Evolutionary conservation across 30 jellyfish, hydroid and myxozoan species (phyloP).

Genomic region (Turritopsis rubra): DNA sequence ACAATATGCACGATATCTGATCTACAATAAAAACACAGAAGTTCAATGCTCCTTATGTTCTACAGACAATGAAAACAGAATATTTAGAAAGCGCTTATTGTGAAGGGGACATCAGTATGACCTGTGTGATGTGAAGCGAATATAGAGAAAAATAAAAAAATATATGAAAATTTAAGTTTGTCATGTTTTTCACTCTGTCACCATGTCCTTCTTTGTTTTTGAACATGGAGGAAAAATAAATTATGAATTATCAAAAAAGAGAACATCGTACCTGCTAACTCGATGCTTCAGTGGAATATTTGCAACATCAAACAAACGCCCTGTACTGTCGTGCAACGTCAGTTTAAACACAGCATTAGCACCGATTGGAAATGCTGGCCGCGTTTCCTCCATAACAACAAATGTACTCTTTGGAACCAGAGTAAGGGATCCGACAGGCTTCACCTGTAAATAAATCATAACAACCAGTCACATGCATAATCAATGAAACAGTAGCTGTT

Average conservation of each 20-base stretch:
- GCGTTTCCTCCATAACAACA: conserved; percentile 26
- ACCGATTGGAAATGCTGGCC: conserved; percentile 82
- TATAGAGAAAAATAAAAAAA: too few species aligned
- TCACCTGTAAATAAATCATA: conserved; percentile 34
- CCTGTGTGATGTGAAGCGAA: too few species aligned
- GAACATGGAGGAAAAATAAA: not conserved
- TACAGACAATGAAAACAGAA: too few species aligned
- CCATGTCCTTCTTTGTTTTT: not conserved
- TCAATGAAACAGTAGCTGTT: too few species aligned
- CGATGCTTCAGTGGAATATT: conserved; percentile 66
- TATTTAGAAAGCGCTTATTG: too few species aligned
- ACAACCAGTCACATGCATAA: not conserved
- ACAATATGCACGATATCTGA: conserved; percentile 57
- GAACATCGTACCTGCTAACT: conserved; percentile 49
- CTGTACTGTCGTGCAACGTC: conserved; percentile 78
- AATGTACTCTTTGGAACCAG: conserved; percentile 36
- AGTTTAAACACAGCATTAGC: conserved; percentile 50
- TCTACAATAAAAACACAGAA: conserved; percentile 31
- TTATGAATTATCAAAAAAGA: too few species aligned
- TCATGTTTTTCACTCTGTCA: too few species aligned
- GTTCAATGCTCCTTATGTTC: too few species aligned
- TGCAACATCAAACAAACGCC: conserved; percentile 69
- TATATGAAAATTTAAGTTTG: too few species aligned
- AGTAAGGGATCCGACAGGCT: conserved; percentile 67
- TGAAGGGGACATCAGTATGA: too few species aligned